Evolutionary conservation across 1,140 invertebrate species (phyloP).

Genomic region (Sycobia sp.): DNA sequence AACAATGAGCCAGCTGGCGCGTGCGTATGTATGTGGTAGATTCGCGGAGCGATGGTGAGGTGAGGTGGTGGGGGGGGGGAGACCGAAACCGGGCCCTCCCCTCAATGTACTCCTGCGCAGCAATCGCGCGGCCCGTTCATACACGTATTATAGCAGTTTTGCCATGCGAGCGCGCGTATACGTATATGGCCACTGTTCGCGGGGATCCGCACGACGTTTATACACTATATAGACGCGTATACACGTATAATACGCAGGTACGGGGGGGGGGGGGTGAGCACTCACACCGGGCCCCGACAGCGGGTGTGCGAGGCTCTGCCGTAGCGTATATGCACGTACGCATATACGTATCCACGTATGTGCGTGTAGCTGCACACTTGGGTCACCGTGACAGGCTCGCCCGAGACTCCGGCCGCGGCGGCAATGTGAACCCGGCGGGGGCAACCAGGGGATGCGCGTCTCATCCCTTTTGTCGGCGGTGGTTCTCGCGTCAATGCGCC

Average conservation of each 20-base stretch:
- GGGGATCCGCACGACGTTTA: no score
- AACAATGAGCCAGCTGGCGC: slow-evolving; percentile 64
- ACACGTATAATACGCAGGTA: no score
- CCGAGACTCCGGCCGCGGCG: not conserved
- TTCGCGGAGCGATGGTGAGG: no score
- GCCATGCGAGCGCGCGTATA: no score
- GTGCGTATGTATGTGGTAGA: slow-evolving; percentile 48
- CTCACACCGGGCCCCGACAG: not conserved
- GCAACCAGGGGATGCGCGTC: slow-evolving; percentile 53
- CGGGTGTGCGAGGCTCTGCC: no score
- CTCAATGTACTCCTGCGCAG: slow-evolving; percentile 60
- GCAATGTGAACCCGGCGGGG: not conserved
- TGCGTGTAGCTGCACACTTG: no score
- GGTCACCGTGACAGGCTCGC: not conserved
- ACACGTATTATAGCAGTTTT: no score
- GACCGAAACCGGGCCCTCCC: slow-evolving; percentile 48
- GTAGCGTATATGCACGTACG: no score
- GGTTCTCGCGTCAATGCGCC: slow-evolving; percentile 62
- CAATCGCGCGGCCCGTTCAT: no score
- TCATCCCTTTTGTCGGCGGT: slow-evolving; percentile 60
- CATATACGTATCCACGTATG: no score
- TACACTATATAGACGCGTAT: no score
- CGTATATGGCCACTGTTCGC: no score
- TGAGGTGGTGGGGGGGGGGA: slow-evolving; percentile 1
- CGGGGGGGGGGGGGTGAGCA: not conserved